A percentile compares a stretch with the other conserved stretches of the same genome.
Evolutionary conservation across 1,140 invertebrate species (phyloP).

Genomic region (Drosophila quadrilineata): DNA sequence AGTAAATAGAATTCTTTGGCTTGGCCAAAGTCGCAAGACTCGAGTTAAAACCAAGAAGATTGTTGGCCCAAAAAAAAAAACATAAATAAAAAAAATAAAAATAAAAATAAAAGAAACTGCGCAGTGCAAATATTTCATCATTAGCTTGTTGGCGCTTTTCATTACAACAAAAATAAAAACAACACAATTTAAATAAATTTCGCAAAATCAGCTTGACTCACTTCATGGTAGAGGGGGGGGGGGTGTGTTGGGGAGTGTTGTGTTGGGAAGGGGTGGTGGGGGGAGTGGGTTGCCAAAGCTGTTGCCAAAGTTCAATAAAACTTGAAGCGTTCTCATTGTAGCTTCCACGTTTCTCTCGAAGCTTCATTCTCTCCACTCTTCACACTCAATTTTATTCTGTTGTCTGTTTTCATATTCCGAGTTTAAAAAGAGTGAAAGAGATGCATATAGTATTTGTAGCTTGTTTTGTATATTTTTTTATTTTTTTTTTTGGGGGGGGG

Average conservation of each 20-base stretch:
- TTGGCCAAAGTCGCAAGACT: conserved; percentile 3
- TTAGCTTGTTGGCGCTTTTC: conserved; percentile 68
- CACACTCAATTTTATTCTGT: not conserved
- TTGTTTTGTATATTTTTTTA: conserved; percentile 36
- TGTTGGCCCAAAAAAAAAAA: conserved; percentile 52
- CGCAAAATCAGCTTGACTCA: conserved; percentile 52
- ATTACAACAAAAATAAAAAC: conserved; percentile 49
- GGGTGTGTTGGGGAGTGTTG: no score
- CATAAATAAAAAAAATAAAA: not conserved
- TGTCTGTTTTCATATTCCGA: conserved; percentile 7
- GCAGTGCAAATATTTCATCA: conserved; percentile 74
- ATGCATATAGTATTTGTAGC: no score
- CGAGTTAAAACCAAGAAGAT: conserved; percentile 34
- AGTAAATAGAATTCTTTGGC: no score
- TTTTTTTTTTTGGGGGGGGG: no score
- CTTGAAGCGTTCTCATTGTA: conserved; percentile 41
- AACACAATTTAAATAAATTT: conserved; percentile 72
- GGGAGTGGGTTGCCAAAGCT: conserved; percentile 24
- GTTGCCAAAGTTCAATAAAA: conserved; percentile 74
- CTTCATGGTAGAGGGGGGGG: not conserved
- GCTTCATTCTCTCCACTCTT: not conserved
- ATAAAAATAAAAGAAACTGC: conserved; percentile 44
- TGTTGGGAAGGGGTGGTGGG: not conserved
- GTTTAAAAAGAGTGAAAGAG: no score
- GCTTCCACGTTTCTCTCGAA: conserved; percentile 2